phyloP scores from a whole-genome alignment of 2,113 vertebrate species.

The Bufo gargarizans region DNA sequence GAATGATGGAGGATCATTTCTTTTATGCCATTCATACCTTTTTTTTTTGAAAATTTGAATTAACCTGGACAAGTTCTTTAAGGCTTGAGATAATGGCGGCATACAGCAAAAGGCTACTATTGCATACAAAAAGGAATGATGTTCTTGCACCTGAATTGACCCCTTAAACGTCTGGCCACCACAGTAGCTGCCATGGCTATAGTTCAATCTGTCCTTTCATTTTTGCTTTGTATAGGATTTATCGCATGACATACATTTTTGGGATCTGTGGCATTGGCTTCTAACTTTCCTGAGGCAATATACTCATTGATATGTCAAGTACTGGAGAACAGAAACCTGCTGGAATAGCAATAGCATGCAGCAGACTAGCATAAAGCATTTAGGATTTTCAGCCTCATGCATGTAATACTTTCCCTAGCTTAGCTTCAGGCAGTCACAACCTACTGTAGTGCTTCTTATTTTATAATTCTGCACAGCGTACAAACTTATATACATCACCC shows the following conservation, averaged over 20 bases:
- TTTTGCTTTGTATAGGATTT: not conserved
- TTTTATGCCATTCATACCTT: no score
- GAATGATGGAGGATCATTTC: no score
- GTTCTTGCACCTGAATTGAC: no score
- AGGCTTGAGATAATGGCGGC: no score
- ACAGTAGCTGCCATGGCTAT: no score
- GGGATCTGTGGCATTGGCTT: not conserved
- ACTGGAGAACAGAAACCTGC: not conserved
- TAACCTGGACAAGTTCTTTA: no score
- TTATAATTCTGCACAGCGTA: slow-evolving; percentile 6
- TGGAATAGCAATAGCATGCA: not conserved
- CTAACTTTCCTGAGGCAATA: not conserved
- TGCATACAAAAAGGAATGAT: no score
- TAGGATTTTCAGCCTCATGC: not conserved
- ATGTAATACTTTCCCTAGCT: not conserved
- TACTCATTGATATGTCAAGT: not conserved
- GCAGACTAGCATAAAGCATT: not conserved
- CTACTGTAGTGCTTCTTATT: not conserved
- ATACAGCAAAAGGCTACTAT: no score
- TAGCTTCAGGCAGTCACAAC: slow-evolving; percentile 12
- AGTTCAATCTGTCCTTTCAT: no score
- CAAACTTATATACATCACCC: slow-evolving; percentile 9
- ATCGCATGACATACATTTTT: not conserved
- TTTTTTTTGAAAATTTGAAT: no score
- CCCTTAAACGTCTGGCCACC: no score